Conservation (phyloP, 2,888 invertebrate species). For the Cephus spinipes region DNA sequence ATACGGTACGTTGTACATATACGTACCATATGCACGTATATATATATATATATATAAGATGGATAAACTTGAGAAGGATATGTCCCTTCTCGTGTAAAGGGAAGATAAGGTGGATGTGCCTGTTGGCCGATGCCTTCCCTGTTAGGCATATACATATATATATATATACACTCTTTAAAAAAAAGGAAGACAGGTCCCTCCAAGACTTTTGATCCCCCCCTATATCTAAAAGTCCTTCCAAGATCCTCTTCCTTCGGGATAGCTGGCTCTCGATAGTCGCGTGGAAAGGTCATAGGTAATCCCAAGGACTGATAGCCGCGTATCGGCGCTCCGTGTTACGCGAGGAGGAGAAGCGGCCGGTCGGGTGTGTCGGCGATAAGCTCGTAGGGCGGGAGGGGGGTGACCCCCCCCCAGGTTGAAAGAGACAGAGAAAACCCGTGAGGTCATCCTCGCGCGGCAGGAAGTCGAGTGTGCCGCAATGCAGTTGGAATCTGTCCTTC, state of each 20-base stretch:
- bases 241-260: background rate
- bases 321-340: background rate
- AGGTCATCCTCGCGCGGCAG: slow-evolving; percentile 37
- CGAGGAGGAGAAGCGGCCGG: background rate
- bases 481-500: slow-evolving; percentile 37
- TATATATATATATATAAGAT: background rate
- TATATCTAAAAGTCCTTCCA: background rate
- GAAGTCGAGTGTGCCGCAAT: slow-evolving; percentile 51
- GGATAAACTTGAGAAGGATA: background rate
- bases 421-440: slow-evolving; percentile 4
- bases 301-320: background rate
- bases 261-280: background rate
- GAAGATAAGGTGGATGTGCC: background rate
- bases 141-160: background rate
- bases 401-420: background rate
- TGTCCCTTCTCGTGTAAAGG: background rate
- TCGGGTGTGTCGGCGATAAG: background rate
- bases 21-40: background rate
- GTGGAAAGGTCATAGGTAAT: background rate
- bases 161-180: too few species aligned
- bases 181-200: too few species aligned
- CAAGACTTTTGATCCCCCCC: background rate
- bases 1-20: background rate
- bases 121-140: background rate
- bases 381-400: background rate